Base-by-base conservation (phyloP, 1,140 invertebrate species). In the Ditylenchus dipsaci region DNA sequence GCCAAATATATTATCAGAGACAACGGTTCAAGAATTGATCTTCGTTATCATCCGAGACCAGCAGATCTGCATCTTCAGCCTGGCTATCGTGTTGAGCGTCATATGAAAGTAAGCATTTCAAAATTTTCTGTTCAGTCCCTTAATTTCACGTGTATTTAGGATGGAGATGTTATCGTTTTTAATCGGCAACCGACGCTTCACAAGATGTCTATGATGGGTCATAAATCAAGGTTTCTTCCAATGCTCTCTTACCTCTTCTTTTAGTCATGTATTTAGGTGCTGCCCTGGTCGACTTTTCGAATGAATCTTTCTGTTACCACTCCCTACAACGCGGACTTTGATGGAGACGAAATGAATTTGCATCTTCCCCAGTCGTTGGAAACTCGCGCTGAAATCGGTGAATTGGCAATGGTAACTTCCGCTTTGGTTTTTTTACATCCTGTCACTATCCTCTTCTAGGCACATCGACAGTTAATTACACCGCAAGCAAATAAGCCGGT, bases 151-250 rank as follows among this genome's bases (percentile, higher is more conserved):
- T 38, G 33, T 5, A 5, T 38, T 38, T 38, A 38, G 53, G 95
- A 98, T 85, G 95, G 95, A 69, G 96, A 99, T 86, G 87, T 96
- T 49, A 92, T 99, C 33, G 95, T 99, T 73, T 99, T 99, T 87
- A 99, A 99, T 86, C 90, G 96, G 68, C 96, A 99, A 80, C 96
- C 96, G 0, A 99, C 96, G 1, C 87, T 99, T 0, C 96, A 99
- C 84, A 99, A 99, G 87, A 99, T 99, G 95, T 93, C 91, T 90
- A 99, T 99, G 96, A 99, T 99, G 96, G 95, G 95, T 75, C 96
- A 99, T 85, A 92, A 81, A 94, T 97, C 0, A 96, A 96, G 85
- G 33, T 38, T 38, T 56, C 8, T n/a, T 5, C 21, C 5, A 38
- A 66, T 67, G 58, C 17, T 29, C n/a, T 66, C 17, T 19, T n/a